A percentile compares a stretch with the other conserved stretches of the same genome.
Evolutionary conservation across 2,888 invertebrate species (phyloP).

Genomic region (Operophtera brumata): DNA sequence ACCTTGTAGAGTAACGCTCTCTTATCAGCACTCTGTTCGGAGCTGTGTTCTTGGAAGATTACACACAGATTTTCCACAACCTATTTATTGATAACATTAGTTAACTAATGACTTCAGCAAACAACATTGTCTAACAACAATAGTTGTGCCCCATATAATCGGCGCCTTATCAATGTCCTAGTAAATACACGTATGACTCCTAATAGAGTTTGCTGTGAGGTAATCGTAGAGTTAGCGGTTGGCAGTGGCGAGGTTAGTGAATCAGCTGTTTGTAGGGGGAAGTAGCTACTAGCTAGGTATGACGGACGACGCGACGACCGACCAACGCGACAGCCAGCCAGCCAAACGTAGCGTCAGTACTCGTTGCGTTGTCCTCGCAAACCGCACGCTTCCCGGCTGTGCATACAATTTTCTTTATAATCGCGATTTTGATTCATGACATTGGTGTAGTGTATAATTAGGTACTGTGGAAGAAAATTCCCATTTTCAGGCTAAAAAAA

Average conservation of each 20-base stretch:
- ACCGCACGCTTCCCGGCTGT: conserved; percentile 39
- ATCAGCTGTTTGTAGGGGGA: conserved; percentile 70
- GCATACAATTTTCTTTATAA: conserved; percentile 44
- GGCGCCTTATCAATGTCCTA: neutral
- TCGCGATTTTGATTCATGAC: conserved; percentile 46
- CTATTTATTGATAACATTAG: conserved; percentile 9
- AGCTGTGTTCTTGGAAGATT: conserved; percentile 20
- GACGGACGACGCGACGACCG: conserved; percentile 34
- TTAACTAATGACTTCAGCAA: conserved; percentile 22
- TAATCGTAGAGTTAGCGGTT: conserved; percentile 12
- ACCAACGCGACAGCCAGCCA: neutral
- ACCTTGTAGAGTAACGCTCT: conserved; percentile 23
- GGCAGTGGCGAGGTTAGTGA: conserved; percentile 39
- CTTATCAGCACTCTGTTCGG: conserved; percentile 27
- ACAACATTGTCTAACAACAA: conserved; percentile 16
- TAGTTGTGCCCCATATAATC: neutral
- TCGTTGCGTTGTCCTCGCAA: conserved; percentile 49
- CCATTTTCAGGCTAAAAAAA: conserved; percentile 2
- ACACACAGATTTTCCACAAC: conserved; percentile 28
- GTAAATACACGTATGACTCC: neutral
- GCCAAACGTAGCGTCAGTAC: conserved; percentile 55
- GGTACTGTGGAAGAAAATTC: conserved; percentile 10
- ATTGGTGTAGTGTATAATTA: conserved; percentile 26
- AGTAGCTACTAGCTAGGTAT: conserved; percentile 41
- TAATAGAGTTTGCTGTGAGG: neutral